Evolutionary conservation across 2,797 vertebrate species (phyloP).

Genomic region (Pyrocephalus nanus): DNA sequence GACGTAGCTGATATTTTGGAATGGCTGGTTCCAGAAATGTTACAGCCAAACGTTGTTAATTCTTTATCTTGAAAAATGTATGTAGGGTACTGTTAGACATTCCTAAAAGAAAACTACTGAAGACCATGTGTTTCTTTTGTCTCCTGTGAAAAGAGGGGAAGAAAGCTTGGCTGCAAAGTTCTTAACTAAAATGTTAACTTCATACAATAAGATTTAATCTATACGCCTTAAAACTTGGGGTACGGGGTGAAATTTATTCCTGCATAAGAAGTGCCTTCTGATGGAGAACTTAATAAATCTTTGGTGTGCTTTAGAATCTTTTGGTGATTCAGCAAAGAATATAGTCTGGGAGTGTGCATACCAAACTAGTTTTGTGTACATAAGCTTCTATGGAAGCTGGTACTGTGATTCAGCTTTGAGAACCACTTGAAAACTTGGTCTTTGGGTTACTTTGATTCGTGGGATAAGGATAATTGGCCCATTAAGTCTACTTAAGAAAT

Average conservation of each 20-base stretch:
- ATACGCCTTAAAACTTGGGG: not conserved
- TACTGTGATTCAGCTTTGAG: not conserved
- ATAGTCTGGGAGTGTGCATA: not conserved
- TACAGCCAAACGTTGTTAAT: not conserved
- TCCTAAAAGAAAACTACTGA: not conserved
- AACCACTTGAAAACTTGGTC: not conserved
- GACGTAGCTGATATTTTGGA: not conserved
- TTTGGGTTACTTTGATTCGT: not conserved
- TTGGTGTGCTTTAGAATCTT: not conserved
- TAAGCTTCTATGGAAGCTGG: not conserved
- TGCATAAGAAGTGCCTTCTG: not conserved
- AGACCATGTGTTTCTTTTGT: not conserved
- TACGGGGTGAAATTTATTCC: not conserved
- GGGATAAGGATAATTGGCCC: not conserved
- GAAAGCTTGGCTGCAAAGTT: not conserved
- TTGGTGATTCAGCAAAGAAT: not conserved
- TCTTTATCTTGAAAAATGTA: constrained; percentile 5
- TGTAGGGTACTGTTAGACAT: not conserved
- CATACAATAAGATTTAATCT: not conserved
- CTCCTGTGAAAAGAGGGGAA: not conserved
- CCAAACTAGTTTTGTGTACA: not conserved
- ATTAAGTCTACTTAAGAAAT: not conserved
- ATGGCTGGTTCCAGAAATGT: constrained; percentile 12
- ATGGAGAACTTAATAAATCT: not conserved
- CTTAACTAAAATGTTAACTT: constrained; percentile 9